Evolutionary conservation across 2,888 invertebrate species (phyloP).

Genomic region (Ctena decussata): DNA sequence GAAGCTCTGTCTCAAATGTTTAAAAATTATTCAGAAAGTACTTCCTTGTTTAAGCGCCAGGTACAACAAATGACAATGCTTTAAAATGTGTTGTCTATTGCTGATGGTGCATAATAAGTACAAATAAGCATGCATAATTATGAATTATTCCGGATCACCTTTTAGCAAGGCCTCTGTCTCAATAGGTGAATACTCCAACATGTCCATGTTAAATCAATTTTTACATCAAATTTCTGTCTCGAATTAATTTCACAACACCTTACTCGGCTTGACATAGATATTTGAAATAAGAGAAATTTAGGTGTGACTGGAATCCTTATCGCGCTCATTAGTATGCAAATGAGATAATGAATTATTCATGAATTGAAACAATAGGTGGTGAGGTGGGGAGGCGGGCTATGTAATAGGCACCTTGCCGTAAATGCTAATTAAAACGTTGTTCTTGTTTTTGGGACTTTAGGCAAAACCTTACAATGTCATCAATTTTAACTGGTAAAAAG

Average conservation of each 20-base stretch:
- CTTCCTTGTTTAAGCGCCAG: too few species aligned
- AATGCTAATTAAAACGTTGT: neutral
- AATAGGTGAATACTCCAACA: constrained; percentile 73
- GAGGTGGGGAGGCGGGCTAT: constrained; percentile 38
- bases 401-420: neutral
- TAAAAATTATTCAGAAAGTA: too few species aligned
- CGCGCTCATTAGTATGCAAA: constrained; percentile 65
- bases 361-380: constrained; percentile 59
- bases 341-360: constrained; percentile 64
- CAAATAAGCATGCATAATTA: constrained; percentile 11
- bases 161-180: constrained; percentile 78
- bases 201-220: constrained; percentile 70
- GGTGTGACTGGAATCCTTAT: constrained; percentile 52
- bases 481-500: too few species aligned
- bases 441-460: too few species aligned
- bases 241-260: constrained; percentile 18
- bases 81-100: neutral
- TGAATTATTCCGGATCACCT: constrained; percentile 59
- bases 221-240: constrained; percentile 35
- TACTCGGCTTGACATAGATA: neutral
- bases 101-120: constrained; percentile 10
- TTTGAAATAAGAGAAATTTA: constrained; percentile 31
- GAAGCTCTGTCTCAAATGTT: too few species aligned
- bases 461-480: too few species aligned
- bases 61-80: too few species aligned